phyloP scores from a whole-genome alignment of 2,113 vertebrate species.

The Crotalus tigris region DNA sequence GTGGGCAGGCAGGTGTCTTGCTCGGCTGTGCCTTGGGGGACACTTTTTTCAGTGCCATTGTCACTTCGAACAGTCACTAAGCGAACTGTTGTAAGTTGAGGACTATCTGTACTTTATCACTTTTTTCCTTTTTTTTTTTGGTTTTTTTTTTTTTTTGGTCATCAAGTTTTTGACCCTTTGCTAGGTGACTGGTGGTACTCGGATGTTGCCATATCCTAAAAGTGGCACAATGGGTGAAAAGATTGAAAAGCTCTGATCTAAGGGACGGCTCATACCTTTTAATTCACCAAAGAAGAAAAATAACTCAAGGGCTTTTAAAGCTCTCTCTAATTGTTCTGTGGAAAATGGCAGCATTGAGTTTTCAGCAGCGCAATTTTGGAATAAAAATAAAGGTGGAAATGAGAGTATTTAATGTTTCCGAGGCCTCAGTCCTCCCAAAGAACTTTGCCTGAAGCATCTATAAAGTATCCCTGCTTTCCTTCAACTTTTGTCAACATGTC shows the following conservation, averaged over 20 bases:
- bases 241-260: background rate
- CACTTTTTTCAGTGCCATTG: no score
- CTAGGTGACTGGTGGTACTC: no score
- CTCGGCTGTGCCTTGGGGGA: no score
- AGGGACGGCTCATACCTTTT: background rate
- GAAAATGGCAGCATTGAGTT: background rate
- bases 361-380: background rate
- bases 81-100: no score
- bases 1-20: no score
- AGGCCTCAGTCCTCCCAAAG: background rate
- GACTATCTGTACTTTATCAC: no score
- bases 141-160: no score
- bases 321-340: background rate
- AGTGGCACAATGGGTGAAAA: no score
- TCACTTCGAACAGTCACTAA: no score
- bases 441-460: background rate
- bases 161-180: no score
- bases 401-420: background rate
- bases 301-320: background rate
- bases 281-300: background rate
- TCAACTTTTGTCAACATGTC: background rate
- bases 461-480: background rate
- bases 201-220: no score
- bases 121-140: no score
- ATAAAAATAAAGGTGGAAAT: background rate